Evolutionary conservation across 2,113 vertebrate species (phyloP).

Genomic region (Grantiella picta): DNA sequence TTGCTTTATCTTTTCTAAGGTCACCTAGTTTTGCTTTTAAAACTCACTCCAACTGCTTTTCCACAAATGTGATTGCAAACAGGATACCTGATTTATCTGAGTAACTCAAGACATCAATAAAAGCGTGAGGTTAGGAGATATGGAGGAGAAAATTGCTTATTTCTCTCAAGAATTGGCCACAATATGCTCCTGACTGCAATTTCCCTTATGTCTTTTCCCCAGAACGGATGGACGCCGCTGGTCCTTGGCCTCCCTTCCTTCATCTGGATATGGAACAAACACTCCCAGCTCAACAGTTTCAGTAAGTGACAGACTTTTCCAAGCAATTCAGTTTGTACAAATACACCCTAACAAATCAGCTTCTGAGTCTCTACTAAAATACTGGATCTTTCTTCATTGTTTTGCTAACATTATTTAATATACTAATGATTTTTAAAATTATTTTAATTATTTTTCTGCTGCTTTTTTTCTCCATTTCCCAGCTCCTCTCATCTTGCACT

Average conservation of each 20-base stretch:
- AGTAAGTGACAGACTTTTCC: conserved; percentile 75
- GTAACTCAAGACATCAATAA: background rate
- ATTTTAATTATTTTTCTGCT: conserved; percentile 45
- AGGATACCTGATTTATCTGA: background rate
- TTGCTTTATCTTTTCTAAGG: background rate
- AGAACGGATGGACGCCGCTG: conserved; percentile 95
- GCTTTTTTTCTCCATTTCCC: conserved; percentile 52
- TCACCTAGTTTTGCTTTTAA: background rate
- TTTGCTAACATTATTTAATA: conserved; percentile 48
- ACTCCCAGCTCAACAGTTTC: conserved; percentile 98
- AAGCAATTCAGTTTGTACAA: conserved; percentile 19
- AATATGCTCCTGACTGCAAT: background rate
- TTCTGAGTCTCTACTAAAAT: conserved; percentile 59
- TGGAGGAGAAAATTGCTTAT: background rate
- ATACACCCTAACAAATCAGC: conserved; percentile 52
- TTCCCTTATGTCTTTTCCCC: background rate
- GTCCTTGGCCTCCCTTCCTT: conserved; percentile 95
- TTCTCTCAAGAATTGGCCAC: background rate
- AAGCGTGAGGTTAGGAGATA: background rate
- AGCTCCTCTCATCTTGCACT: conserved; percentile 45
- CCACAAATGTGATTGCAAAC: background rate
- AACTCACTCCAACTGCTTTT: background rate
- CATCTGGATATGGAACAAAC: conserved; percentile 97
- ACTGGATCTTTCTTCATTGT: conserved; percentile 30
- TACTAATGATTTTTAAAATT: conserved; percentile 20